Conservation (phyloP, 2,888 invertebrate genomes). For the Morinoia aosen region DNA sequence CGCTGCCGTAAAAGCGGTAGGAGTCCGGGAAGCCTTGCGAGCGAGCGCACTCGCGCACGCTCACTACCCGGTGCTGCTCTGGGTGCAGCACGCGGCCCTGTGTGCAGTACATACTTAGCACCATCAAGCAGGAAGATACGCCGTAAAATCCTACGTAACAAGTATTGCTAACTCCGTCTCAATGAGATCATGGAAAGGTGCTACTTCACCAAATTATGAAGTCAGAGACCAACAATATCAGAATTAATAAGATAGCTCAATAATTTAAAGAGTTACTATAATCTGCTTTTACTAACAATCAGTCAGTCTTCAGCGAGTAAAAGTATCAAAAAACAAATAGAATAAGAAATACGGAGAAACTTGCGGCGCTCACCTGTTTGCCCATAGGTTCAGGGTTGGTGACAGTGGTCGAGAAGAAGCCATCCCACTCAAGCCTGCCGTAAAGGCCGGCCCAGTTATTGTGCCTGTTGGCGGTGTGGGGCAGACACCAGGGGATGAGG, state of each 20-base stretch:
- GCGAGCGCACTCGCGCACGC: slow-evolving; percentile 87
- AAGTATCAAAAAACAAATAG: not conserved
- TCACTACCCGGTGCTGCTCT: slow-evolving; percentile 84
- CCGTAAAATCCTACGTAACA: too few relatives aligned
- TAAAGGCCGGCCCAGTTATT: slow-evolving; percentile 90
- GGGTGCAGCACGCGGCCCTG: slow-evolving; percentile 86
- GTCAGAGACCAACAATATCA: not conserved
- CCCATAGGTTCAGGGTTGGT: slow-evolving; percentile 91
- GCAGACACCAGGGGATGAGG: slow-evolving; percentile 89
- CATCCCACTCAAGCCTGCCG: slow-evolving; percentile 85
- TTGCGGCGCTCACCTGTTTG: slow-evolving; percentile 77
- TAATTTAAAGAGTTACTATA: too few relatives aligned
- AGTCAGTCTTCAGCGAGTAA: not conserved
- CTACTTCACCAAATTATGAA: not conserved
- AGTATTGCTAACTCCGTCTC: not conserved
- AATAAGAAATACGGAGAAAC: too few relatives aligned
- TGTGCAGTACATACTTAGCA: slow-evolving; percentile 50
- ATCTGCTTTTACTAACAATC: too few relatives aligned
- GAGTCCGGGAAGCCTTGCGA: slow-evolving; percentile 88
- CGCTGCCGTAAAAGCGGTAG: slow-evolving; percentile 79
- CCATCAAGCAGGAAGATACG: too few relatives aligned
- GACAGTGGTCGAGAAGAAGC: slow-evolving; percentile 87
- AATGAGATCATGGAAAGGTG: not conserved
- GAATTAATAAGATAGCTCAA: too few relatives aligned
- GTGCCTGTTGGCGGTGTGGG: slow-evolving; percentile 87